phyloP scores from a whole-genome alignment of 2,113 vertebrate species.

The Dicrurus megarhynchus region DNA sequence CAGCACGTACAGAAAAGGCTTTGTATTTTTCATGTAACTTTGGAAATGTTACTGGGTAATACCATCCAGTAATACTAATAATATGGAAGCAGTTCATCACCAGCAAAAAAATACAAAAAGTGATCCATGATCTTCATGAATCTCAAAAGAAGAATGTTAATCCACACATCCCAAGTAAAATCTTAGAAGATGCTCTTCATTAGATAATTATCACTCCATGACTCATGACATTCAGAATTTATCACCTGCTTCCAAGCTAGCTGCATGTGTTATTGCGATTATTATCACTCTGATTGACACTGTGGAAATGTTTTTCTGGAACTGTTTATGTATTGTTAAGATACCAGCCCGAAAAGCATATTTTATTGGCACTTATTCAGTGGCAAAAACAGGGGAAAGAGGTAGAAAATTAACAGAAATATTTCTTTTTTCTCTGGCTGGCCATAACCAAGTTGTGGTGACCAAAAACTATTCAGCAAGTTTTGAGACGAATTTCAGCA shows the following conservation, averaged over 20 bases:
- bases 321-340: conserved; percentile 24
- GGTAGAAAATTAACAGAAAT: not conserved
- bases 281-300: not conserved
- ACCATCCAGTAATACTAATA: not conserved
- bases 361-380: not conserved
- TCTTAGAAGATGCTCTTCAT: not conserved
- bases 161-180: not conserved
- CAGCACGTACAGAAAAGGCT: not conserved
- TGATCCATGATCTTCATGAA: not conserved
- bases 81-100: not conserved
- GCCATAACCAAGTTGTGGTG: not conserved
- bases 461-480: not conserved
- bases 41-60: not conserved
- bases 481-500: conserved; percentile 16
- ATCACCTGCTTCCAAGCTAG: not conserved
- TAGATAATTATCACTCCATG: not conserved
- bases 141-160: not conserved
- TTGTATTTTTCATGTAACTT: not conserved
- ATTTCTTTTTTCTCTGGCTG: not conserved
- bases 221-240: not conserved
- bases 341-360: not conserved
- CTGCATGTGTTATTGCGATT: not conserved
- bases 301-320: not conserved
- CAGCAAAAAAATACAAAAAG: not conserved
- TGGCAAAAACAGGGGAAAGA: not conserved